A percentile compares a stretch with the other conserved stretches of the same genome.
These are phyloP conservation scores for Drosophila arawakana DNA, from an alignment of 1,140 invertebrate species.

Conservation along the genomic window DNA sequence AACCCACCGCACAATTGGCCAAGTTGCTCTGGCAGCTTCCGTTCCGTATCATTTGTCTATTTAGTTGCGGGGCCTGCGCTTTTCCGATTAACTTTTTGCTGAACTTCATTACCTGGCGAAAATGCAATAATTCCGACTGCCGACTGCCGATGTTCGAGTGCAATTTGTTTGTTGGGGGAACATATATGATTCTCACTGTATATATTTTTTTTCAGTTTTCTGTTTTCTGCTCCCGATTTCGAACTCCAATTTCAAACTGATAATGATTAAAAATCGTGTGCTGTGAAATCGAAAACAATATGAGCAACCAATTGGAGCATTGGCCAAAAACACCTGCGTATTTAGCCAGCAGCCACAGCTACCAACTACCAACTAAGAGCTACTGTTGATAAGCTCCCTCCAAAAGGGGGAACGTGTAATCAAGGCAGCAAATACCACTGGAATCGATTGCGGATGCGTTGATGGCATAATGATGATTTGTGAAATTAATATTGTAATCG, in stretches of 20 bases:
- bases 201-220: constrained; percentile 8
- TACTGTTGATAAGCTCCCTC: constrained; percentile 57
- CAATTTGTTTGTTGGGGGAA: constrained; percentile 72
- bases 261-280: constrained; percentile 80
- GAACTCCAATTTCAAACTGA: constrained; percentile 32
- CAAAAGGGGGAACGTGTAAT: constrained; percentile 46
- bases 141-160: constrained; percentile 28
- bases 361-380: constrained; percentile 22
- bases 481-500: constrained; percentile 60
- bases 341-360: neutral
- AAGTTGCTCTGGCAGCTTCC: constrained; percentile 68
- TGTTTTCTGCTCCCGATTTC: constrained; percentile 3
- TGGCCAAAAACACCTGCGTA: constrained; percentile 67
- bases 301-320: constrained; percentile 70
- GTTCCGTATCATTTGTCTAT: constrained; percentile 84
- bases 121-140: constrained; percentile 67
- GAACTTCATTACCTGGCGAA: constrained; percentile 80
- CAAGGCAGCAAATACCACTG: constrained; percentile 50
- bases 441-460: constrained; percentile 24
- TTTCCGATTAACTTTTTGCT: constrained; percentile 83
- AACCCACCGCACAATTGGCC: constrained; percentile 77
- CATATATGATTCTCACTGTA: constrained; percentile 33
- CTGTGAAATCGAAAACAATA: constrained; percentile 74
- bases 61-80: constrained; percentile 77
- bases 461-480: constrained; percentile 55